A percentile compares a stretch with the other conserved stretches of the same genome.
These are phyloP conservation scores for Crypturellus tataupa DNA, from an alignment of 2,797 vertebrate genomes.

Conservation along the genomic window DNA sequence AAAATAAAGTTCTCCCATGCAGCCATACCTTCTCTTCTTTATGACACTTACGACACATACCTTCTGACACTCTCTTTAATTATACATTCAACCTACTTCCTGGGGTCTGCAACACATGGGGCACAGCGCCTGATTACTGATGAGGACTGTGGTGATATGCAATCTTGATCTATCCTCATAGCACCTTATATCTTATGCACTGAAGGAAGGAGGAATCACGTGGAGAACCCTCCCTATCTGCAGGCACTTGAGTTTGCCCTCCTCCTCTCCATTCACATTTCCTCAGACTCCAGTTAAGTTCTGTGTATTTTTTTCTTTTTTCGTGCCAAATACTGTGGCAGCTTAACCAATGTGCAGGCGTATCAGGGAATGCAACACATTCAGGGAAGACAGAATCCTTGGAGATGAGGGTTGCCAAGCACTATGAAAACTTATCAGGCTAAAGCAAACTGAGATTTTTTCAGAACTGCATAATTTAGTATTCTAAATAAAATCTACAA, in stretches of 20 bases:
- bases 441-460: neutral
- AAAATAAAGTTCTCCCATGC: neutral
- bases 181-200: neutral
- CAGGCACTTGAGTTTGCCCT: constrained; percentile 39
- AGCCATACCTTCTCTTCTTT: neutral
- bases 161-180: constrained; percentile 8
- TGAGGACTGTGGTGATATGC: neutral
- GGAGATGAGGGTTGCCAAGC: neutral
- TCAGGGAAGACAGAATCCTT: neutral
- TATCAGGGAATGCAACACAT: neutral
- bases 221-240: constrained; percentile 24
- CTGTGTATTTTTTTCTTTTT: neutral
- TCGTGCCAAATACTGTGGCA: neutral
- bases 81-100: constrained; percentile 28
- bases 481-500: neutral
- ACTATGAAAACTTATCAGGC: neutral
- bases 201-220: constrained; percentile 49
- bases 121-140: constrained; percentile 2
- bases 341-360: neutral
- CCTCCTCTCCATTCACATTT: constrained; percentile 8
- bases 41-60: neutral
- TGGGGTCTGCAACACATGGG: constrained; percentile 32
- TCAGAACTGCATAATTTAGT: neutral
- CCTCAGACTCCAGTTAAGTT: neutral
- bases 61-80: constrained; percentile 35